phyloP scores from a whole-genome alignment of 2,797 vertebrate genomes.

The Megalops cyprinoides region DNA sequence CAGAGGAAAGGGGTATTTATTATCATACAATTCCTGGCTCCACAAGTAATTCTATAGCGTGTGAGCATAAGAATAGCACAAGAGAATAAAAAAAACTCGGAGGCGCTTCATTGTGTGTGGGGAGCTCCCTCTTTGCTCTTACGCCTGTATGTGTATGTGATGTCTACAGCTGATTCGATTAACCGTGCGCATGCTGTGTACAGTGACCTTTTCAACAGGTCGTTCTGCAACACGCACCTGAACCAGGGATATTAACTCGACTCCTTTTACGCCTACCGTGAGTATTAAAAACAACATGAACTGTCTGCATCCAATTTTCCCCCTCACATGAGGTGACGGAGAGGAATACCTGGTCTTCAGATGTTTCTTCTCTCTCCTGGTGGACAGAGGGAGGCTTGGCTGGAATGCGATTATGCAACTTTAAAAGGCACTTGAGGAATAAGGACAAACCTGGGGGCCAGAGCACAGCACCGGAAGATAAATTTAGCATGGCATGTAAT shows the following conservation, averaged over 20 bases:
- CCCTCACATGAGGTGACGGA: neutral
- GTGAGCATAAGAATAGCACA: neutral
- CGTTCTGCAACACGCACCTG: neutral
- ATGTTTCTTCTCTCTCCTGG: constrained; percentile 22
- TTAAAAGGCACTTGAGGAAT: constrained; percentile 7
- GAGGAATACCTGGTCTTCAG: constrained; percentile 9
- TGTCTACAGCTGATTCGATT: neutral
- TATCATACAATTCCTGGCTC: neutral
- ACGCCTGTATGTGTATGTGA: neutral
- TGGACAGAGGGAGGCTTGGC: neutral
- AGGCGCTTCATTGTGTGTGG: neutral
- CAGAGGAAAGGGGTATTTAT: constrained; percentile 11
- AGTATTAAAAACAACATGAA: constrained; percentile 16
- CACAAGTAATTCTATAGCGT: neutral
- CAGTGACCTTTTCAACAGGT: neutral
- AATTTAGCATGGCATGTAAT: constrained; percentile 11
- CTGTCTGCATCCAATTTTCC: constrained; percentile 7
- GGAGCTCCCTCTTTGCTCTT: neutral
- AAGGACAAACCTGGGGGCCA: neutral
- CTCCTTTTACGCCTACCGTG: neutral
- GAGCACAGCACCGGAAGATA: neutral
- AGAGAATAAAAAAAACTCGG: neutral
- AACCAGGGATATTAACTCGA: neutral
- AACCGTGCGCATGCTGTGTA: neutral
- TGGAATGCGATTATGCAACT: neutral